A percentile compares a stretch with the other conserved stretches of the same genome.
Evolutionary conservation across 2,113 vertebrate genomes (phyloP).

Genomic region (Tylochromis polylepis): DNA sequence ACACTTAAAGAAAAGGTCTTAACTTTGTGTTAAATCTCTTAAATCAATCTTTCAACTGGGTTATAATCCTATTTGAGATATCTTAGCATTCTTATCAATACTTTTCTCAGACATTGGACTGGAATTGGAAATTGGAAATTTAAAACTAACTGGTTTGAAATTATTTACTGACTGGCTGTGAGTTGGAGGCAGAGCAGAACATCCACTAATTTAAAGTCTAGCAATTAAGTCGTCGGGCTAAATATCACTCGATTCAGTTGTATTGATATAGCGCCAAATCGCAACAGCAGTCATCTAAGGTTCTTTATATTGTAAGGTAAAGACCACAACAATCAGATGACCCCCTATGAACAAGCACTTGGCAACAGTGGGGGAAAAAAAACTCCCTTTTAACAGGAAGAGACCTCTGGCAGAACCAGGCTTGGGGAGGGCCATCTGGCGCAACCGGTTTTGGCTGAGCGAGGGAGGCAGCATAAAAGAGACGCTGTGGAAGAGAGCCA

Average conservation of each 20-base stretch:
- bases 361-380: rapidly evolving
- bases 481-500: neutral
- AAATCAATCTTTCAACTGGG: neutral
- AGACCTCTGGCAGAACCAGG: neutral
- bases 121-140: too few species aligned
- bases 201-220: too few species aligned
- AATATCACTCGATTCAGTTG: neutral
- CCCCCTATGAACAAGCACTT: neutral
- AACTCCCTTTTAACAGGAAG: neutral
- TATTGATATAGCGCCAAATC: neutral
- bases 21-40: neutral
- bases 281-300: neutral
- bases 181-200: too few species aligned
- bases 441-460: neutral
- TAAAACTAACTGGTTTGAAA: neutral
- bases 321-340: neutral
- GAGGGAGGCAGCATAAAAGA: neutral
- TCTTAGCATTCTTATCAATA: neutral
- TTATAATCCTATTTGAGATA: too few species aligned
- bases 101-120: neutral
- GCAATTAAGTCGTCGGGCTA: neutral
- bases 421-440: neutral
- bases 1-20: neutral
- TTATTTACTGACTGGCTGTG: neutral
- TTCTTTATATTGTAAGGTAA: neutral